Percentiles rank a stretch among this genome's conserved stretches.
phyloP scores from a whole-genome alignment of 1,140 invertebrate genomes.

The Habropoda laboriosa region DNA sequence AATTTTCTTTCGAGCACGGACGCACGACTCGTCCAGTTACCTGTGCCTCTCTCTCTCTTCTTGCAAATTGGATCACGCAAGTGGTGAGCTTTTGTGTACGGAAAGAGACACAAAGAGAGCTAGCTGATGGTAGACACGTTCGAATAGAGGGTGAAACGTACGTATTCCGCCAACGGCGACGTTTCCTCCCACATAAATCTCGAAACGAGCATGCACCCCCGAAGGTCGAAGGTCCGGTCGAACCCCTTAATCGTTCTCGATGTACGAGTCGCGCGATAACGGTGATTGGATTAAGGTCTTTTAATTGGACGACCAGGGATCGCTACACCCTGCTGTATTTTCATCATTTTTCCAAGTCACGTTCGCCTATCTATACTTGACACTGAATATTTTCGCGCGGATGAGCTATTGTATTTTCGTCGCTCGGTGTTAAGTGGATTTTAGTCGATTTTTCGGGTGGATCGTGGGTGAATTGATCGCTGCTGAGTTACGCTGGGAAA shows the following conservation, averaged over 20 bases:
- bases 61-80: conserved; percentile 44
- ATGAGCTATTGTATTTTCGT: not conserved
- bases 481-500: no score
- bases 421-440: not conserved
- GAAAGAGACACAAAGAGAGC: not conserved
- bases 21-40: conserved; percentile 19
- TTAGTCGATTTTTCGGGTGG: not conserved
- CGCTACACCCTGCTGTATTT: not conserved
- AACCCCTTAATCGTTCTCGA: conserved; percentile 28
- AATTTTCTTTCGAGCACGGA: conserved; percentile 39
- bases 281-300: conserved; percentile 12
- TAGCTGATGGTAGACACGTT: not conserved
- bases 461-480: no score
- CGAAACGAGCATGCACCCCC: not conserved
- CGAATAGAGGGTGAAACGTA: not conserved
- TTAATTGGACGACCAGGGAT: not conserved
- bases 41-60: not conserved
- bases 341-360: not conserved
- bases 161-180: conserved; percentile 3
- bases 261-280: not conserved
- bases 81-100: conserved; percentile 23
- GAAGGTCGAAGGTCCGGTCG: conserved; percentile 35
- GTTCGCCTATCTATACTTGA: not conserved
- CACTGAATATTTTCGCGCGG: not conserved
- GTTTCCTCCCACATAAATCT: conserved; percentile 36